Conservation (phyloP, 1,140 invertebrate genomes). For the Helicoverpa armigera region DNA sequence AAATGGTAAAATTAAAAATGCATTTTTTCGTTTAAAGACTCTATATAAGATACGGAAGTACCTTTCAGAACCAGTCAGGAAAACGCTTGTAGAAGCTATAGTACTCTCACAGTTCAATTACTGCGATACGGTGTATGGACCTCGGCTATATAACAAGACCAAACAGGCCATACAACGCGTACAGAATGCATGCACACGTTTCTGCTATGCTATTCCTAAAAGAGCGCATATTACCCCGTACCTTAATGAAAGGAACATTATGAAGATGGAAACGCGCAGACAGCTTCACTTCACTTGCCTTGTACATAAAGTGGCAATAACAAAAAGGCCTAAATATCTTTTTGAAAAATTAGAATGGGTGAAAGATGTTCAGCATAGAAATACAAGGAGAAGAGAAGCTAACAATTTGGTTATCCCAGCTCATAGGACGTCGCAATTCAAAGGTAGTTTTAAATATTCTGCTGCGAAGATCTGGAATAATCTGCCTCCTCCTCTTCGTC, state of each 20-base stretch:
- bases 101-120: background rate
- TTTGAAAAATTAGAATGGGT: background rate
- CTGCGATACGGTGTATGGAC: conserved; percentile 4
- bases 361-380: too few relatives aligned
- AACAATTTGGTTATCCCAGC: too few relatives aligned
- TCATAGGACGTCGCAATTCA: too few relatives aligned
- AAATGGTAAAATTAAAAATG: too few relatives aligned
- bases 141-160: background rate
- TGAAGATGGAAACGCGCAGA: background rate
- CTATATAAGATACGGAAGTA: too few relatives aligned
- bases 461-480: too few relatives aligned
- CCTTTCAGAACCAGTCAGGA: too few relatives aligned
- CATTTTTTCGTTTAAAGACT: too few relatives aligned
- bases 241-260: background rate
- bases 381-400: too few relatives aligned
- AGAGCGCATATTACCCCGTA: background rate
- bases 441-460: too few relatives aligned
- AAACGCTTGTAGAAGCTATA: too few relatives aligned
- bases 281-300: background rate
- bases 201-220: background rate
- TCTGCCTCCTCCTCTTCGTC: too few relatives aligned
- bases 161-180: background rate
- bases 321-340: background rate
- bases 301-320: background rate
- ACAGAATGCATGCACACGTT: background rate